Percentiles rank a stretch among this genome's conserved stretches.
These are phyloP conservation scores for Dysdera silvatica DNA, from an alignment of 1,140 invertebrate genomes.

Conservation along the genomic window DNA sequence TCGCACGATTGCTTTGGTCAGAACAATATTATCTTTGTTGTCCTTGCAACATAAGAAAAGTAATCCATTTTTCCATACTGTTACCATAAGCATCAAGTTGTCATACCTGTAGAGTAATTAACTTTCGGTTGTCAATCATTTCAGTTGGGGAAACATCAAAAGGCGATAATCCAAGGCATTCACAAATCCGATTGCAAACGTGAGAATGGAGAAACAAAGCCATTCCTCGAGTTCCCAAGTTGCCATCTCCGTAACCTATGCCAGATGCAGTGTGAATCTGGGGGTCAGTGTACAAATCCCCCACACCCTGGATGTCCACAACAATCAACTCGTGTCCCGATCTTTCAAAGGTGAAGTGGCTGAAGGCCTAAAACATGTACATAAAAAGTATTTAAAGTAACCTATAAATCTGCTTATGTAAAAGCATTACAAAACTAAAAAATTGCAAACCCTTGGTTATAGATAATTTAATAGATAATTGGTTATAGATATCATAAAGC, in stretches of 20 bases:
- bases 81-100: no score
- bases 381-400: not conserved
- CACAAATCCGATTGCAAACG: constrained; percentile 52
- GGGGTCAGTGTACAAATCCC: constrained; percentile 56
- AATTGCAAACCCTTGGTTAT: no score
- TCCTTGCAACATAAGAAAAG: no score
- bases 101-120: constrained; percentile 16
- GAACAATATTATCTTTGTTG: no score
- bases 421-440: not conserved
- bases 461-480: no score
- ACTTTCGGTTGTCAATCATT: constrained; percentile 14
- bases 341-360: constrained; percentile 57
- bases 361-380: constrained; percentile 47
- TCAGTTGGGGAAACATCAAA: constrained; percentile 51
- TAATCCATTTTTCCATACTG: no score
- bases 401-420: not conserved
- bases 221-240: constrained; percentile 54
- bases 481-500: no score
- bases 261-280: constrained; percentile 53
- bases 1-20: no score
- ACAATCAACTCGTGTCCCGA: constrained; percentile 55
- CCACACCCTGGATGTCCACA: constrained; percentile 58
- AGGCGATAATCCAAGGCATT: constrained; percentile 47
- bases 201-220: constrained; percentile 56
- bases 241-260: constrained; percentile 52